Base-by-base conservation (phyloP, 2,888 invertebrate species). In the Acanthopleura granulata region DNA sequence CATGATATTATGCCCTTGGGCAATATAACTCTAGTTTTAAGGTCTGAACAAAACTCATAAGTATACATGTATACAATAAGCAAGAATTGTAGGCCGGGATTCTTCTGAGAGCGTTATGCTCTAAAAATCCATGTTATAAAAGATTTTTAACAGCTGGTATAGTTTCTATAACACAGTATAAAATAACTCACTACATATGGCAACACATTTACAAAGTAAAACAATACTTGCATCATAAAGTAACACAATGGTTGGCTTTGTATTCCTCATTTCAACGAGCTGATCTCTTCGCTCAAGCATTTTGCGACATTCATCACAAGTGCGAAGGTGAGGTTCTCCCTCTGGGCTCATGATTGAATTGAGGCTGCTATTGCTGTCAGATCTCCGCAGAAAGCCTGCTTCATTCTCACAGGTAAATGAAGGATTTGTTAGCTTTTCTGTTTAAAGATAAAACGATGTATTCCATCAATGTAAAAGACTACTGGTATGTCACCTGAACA, bases 231-330 rank as follows among this genome's bases (percentile, higher is more conserved):
- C 91, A 75, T 95, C 94, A 90, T 98, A 98, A 50, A 96, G 93
- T 61, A 95, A 94, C 79, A 94, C 93, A 49, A 97, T 93, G 1
- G 93, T 92, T 11, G 96, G 95, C 84, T 95, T 95, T 57, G 93
- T 93, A 75, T 94, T 95, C 83, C 95, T 93, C 80, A 94, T 94
- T 80, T 96, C 95, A 88, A 97, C 95, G 86, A 95, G 93, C 85
- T 94, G 93, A 81, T 97, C 93, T 62, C 96, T 91, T 50, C 93
- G 92, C 85, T 96, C 95, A 72, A 98, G 92, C 75, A 97, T 93
- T 86, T 87, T 85, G 30, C 91, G 88, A 81, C 92, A 92, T 22
- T 89, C 87, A 29, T 84, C 79, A 83, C 92, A 92, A 61, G 91
- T 89, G 25, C 92, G 85, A 77, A 92, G 86, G 77, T 90, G 88